Evolutionary conservation across 2,797 vertebrate species (phyloP).

Genomic region (Trichosurus vulpecula): DNA sequence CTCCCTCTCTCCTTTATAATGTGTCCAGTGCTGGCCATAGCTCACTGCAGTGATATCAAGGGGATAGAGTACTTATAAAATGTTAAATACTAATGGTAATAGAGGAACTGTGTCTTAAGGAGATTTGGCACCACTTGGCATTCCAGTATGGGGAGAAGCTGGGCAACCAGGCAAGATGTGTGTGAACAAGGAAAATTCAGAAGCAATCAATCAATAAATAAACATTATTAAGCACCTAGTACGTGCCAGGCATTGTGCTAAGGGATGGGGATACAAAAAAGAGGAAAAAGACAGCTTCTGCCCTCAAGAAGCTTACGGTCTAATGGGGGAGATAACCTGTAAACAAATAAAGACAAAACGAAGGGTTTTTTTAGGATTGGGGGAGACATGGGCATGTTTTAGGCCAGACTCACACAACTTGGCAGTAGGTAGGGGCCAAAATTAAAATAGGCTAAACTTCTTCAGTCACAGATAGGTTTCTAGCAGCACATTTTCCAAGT

Average conservation of each 20-base stretch:
- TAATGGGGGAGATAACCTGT: not conserved
- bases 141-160: not conserved
- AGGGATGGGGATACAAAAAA: not conserved
- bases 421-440: no score
- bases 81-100: not conserved
- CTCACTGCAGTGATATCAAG: not conserved
- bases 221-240: not conserved
- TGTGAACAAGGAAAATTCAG: not conserved
- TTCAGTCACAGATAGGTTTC: no score
- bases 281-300: no score
- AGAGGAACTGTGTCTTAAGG: not conserved
- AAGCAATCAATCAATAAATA: not conserved
- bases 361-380: not conserved
- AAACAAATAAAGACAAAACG: not conserved
- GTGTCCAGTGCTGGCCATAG: not conserved
- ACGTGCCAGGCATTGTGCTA: not conserved
- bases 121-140: not conserved
- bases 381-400: no score
- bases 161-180: not conserved
- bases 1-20: not conserved
- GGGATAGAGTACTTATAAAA: not conserved
- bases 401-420: no score
- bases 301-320: not conserved
- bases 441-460: no score
- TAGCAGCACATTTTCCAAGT: no score